Percentiles rank a stretch among this genome's conserved stretches.
phyloP scores from a whole-genome alignment of 2,113 vertebrate species.

The Pogonocichla stellata region DNA sequence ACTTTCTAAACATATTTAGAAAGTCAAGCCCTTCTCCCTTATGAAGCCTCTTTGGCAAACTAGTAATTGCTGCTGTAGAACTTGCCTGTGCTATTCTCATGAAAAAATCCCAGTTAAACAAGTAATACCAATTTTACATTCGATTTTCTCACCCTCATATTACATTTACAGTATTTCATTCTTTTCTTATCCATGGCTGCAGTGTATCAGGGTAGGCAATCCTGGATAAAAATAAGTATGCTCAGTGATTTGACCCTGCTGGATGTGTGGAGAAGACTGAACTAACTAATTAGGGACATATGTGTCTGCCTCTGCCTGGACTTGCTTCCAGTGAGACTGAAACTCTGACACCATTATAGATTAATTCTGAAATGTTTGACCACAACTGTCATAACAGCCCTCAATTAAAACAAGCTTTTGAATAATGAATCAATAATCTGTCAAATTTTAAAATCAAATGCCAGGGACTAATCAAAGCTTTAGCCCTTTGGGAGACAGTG shows the following conservation, averaged over 20 bases:
- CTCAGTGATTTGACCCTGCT: neutral
- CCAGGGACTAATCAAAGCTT: neutral
- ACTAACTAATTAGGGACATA: neutral
- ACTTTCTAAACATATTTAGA: neutral
- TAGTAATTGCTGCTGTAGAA: neutral
- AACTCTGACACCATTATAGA: conserved; percentile 2
- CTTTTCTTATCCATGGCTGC: neutral
- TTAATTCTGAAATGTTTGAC: conserved; percentile 19
- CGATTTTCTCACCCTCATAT: neutral
- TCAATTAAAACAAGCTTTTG: conserved; percentile 34
- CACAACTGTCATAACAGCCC: neutral
- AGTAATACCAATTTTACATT: neutral
- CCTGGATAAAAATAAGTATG: neutral
- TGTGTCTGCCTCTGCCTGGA: neutral
- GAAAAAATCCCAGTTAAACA: neutral
- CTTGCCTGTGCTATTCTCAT: neutral
- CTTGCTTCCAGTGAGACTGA: neutral
- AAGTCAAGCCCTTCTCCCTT: neutral
- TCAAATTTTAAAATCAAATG: conserved; percentile 18
- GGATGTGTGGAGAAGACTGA: neutral
- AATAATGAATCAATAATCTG: conserved; percentile 46
- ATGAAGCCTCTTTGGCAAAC: neutral
- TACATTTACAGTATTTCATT: neutral
- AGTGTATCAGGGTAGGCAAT: neutral
- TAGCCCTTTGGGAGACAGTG: neutral